Conservation (phyloP, 2,888 invertebrate species). For the Eulithis testata region DNA sequence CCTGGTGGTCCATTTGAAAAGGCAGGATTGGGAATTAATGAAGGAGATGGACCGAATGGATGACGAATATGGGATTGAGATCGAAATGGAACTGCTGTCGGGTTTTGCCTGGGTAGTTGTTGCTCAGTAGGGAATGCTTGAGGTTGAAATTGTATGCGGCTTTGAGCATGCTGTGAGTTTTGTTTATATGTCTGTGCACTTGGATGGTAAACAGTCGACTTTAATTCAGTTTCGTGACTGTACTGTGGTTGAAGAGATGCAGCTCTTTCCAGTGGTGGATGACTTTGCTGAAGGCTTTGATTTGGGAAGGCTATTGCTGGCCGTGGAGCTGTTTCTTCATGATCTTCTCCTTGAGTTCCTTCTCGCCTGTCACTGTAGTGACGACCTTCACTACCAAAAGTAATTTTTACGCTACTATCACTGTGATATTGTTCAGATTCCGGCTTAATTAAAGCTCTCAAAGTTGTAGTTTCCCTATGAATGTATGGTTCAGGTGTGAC, state of each 20-base stretch:
- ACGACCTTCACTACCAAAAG: slow-evolving; percentile 89
- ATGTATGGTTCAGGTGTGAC: slow-evolving; percentile 83
- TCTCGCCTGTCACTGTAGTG: slow-evolving; percentile 72
- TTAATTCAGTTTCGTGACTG: slow-evolving; percentile 52
- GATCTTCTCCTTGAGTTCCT: slow-evolving; percentile 66
- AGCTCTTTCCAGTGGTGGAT: slow-evolving; percentile 62
- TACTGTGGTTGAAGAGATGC: slow-evolving; percentile 61
- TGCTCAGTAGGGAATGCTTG: slow-evolving; percentile 72
- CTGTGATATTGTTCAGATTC: slow-evolving; percentile 94
- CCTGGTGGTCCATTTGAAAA: slow-evolving; percentile 66
- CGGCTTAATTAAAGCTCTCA: slow-evolving; percentile 93
- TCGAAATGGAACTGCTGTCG: slow-evolving; percentile 72
- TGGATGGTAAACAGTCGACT: slow-evolving; percentile 55
- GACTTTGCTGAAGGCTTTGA: slow-evolving; percentile 57
- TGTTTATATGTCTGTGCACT: slow-evolving; percentile 60
- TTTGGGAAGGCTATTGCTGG: slow-evolving; percentile 85
- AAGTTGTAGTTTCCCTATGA: slow-evolving; percentile 89
- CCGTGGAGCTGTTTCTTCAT: slow-evolving; percentile 87
- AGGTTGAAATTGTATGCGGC: slow-evolving; percentile 77
- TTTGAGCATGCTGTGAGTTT: slow-evolving; percentile 68
- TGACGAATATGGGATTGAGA: slow-evolving; percentile 62
- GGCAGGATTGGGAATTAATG: slow-evolving; percentile 58
- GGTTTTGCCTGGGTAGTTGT: slow-evolving; percentile 75
- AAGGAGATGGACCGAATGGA: slow-evolving; percentile 65
- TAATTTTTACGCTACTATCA: slow-evolving; percentile 91